Conservation (phyloP, 2,888 invertebrate genomes). For the Tineola bisselliella region DNA sequence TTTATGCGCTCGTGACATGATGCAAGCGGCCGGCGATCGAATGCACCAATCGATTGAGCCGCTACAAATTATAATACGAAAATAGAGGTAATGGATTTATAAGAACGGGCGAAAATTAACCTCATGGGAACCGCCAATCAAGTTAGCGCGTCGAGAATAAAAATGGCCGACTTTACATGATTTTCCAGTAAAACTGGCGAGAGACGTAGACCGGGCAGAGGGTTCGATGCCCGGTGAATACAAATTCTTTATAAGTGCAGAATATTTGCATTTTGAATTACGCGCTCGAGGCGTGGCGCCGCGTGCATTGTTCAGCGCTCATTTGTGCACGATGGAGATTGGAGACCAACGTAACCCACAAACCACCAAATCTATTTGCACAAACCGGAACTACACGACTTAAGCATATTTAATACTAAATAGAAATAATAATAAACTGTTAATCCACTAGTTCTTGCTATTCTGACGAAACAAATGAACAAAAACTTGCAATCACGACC, state of each 20-base stretch:
- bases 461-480: background rate
- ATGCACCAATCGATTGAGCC: slow-evolving; percentile 4
- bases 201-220: slow-evolving; percentile 46
- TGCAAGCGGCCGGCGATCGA: background rate
- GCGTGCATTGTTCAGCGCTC: slow-evolving; percentile 17
- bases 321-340: slow-evolving; percentile 8
- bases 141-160: slow-evolving; percentile 53
- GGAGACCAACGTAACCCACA: background rate
- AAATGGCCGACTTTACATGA: slow-evolving; percentile 62
- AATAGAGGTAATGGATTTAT: slow-evolving; percentile 23
- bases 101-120: slow-evolving; percentile 58
- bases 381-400: background rate
- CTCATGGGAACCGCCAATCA: slow-evolving; percentile 63
- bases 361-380: background rate
- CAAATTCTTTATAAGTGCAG: slow-evolving; percentile 60
- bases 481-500: background rate
- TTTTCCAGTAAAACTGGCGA: slow-evolving; percentile 58
- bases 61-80: background rate
- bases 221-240: slow-evolving; percentile 51
- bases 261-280: slow-evolving; percentile 66
- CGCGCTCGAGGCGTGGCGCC: slow-evolving; percentile 44
- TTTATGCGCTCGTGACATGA: slow-evolving; percentile 9
- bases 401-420: background rate
- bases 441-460: background rate
- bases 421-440: too few relatives aligned